A percentile compares a stretch with the other conserved stretches of the same genome.
Evolutionary conservation across 2,113 vertebrate genomes (phyloP).

Genomic region (Lamprologus ornatipinnis): DNA sequence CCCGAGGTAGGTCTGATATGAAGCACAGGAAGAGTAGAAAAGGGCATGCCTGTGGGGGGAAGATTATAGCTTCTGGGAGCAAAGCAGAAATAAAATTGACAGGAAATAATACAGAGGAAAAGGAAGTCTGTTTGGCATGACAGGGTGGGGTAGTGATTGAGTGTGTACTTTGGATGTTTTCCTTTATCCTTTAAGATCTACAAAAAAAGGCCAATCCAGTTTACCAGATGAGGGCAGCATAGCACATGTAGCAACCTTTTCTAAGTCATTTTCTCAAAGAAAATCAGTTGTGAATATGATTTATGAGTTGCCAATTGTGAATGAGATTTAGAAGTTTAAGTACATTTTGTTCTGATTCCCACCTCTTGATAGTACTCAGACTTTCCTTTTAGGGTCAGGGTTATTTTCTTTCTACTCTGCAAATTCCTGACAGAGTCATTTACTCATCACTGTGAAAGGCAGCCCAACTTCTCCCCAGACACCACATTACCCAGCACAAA

Average conservation of each 20-base stretch:
- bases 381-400: conserved; percentile 34
- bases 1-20: background rate
- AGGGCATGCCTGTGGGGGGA: background rate
- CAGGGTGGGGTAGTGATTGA: background rate
- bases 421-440: conserved; percentile 32
- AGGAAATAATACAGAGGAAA: conserved; percentile 42
- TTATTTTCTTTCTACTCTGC: background rate
- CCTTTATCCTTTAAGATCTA: background rate
- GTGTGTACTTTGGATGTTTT: background rate
- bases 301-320: background rate
- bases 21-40: conserved; percentile 25
- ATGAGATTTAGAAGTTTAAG: background rate
- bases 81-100: conserved; percentile 12
- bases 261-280: background rate
- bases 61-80: conserved; percentile 2
- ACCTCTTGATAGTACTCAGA: background rate
- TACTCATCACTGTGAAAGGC: conserved; percentile 18
- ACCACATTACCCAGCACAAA: conserved; percentile 33
- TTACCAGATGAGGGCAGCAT: conserved; percentile 49
- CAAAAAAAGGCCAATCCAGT: background rate
- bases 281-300: background rate
- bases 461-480: conserved; percentile 12
- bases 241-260: background rate
- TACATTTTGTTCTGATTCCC: conserved; percentile 32
- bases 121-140: conserved; percentile 38